phyloP scores from a whole-genome alignment of 2,113 vertebrate species.

The Chrysochloris asiatica region DNA sequence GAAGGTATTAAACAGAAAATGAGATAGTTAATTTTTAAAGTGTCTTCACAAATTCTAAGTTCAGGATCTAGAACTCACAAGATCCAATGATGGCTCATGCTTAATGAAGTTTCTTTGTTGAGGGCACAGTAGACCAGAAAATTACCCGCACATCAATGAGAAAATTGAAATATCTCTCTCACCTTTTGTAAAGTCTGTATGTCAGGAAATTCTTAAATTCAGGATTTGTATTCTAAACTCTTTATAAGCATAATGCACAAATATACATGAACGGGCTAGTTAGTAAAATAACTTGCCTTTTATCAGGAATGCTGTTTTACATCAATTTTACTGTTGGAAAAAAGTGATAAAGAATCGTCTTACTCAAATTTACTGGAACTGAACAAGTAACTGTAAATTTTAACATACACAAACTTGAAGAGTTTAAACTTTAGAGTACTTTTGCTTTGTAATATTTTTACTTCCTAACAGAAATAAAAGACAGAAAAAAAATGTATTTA shows the following conservation, averaged over 20 bases:
- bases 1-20: not conserved
- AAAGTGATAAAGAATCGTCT: not conserved
- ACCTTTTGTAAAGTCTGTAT: not conserved
- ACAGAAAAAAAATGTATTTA: not conserved
- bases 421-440: not conserved
- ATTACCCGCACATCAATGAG: not conserved
- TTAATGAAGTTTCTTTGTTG: not conserved
- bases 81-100: not conserved
- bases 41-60: not conserved
- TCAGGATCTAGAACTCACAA: not conserved
- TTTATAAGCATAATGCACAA: not conserved
- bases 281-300: not conserved
- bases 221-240: not conserved
- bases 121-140: not conserved
- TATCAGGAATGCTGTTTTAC: too few species aligned
- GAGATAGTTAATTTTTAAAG: not conserved
- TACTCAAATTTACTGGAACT: constrained; percentile 1
- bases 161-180: not conserved
- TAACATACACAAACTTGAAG: not conserved
- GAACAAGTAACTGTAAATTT: not conserved
- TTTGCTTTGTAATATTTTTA: constrained; percentile 21
- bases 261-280: not conserved
- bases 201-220: not conserved
- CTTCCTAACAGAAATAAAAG: constrained; percentile 41
- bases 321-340: constrained; percentile 9